Base-by-base conservation (phyloP, 2,113 vertebrate genomes). In the Gracilinanus agilis region DNA sequence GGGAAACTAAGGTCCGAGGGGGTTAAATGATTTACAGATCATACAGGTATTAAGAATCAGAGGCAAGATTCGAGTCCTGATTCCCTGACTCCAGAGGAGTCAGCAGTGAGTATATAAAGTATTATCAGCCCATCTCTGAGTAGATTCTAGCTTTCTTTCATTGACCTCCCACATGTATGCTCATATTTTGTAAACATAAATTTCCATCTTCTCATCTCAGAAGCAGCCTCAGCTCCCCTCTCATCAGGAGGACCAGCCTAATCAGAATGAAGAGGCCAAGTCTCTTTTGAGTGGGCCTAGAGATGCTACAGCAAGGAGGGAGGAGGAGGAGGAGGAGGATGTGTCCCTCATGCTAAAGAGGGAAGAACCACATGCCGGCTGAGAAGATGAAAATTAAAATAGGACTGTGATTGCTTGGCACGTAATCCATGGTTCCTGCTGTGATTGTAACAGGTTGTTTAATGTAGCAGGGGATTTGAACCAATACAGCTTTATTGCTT, bases 401-500 rank as follows among this genome's bases (percentile, higher is more conserved):
- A 94, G 92, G 25, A 95, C 94, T 56, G 96, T 93, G 44, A n/a
- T n/a, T 67, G 55, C 94, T 93, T 93, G 96, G 95, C 93, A 88
- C 21, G 90, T 55, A 54, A 89, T 92, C 56, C 54, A 95, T 56
- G 89, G 92, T 96, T 94, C 44, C 53, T 53, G 54, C 88, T 75
- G 53, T 1, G 93, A 40, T 67, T 94, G 90, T 88, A 94, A 91
- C 25, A 49, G 58, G 53, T 24, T 93, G 95, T 95, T 94, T 56
- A 95, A 95, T 56, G 92, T 40, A 90, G 54, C 4, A 90, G 34
- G n/a, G 2, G 1, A 89, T 9, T 95, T 95, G 55, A 91, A 94
- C 94, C 90, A 56, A 54, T 90, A 90, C 53, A 49, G 58, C 94
- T 96, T 96, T 96, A 97, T 93, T 91, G 90, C 53, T 89, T 53